Evolutionary conservation across 2,888 invertebrate genomes (phyloP), one percentile per base, ranked within the genome.

Genomic region (Hetaerina titia): DNA sequence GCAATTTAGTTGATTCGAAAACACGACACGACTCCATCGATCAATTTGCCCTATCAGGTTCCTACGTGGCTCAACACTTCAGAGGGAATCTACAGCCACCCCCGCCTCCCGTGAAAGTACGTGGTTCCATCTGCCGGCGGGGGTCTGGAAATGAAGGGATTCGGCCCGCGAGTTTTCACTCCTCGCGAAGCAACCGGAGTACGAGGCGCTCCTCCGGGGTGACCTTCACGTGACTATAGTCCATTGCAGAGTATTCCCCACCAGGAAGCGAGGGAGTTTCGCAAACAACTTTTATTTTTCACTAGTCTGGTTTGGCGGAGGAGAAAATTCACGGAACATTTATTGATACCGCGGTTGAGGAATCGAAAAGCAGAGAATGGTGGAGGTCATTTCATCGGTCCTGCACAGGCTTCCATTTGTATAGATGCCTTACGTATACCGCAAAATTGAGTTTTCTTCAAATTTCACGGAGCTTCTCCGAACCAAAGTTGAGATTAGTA

Each of bases 1-100:
- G 81, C 81, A 81, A 81, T 69, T 81, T 81, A 31, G 25, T 81
- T 31, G 81, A 81, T 81, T 81, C 81, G 81, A 81, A 81, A 81
- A 81, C 81, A 81, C 81, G 81, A 81, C 81, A 81, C 81, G 81
- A 81, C 25, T 11, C 81, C 81, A 81, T 81, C 81, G 81, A 81
- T 81, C 81, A 81, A 81, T 81, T 81, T 7, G 81, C 25, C 81
- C 81, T 15, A 81, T 31, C 81, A 15, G 31, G 25, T 81, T 31
- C 11, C 81, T 31, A 6, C 11, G 1, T 31, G 2, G 31, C 81
- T 2, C 31, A 11, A n/a, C n/a, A 17, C 9, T n/a, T n/a, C n/a
- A 7, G n/a, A 69, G 69, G 69, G 69, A 8, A 69, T 5, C 45
- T 45, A 45, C 2, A 45, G 45, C 45, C 45, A 4, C 45, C 45